A percentile compares a stretch with the other conserved stretches of the same genome.
Conservation (phyloP, 1,140 invertebrate species). For the Drosophila lini region DNA sequence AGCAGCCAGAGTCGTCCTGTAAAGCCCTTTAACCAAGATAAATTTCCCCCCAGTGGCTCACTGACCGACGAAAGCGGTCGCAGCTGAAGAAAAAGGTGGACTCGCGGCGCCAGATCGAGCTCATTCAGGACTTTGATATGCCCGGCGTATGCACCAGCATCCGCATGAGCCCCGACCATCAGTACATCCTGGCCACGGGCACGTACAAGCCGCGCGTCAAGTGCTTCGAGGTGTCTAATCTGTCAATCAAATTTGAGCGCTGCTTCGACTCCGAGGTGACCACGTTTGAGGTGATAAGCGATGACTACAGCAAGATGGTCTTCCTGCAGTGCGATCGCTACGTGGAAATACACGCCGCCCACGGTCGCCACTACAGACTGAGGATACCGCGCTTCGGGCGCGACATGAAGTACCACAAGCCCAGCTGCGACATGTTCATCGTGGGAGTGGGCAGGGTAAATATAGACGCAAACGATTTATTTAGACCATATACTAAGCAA, state of each 20-base stretch:
- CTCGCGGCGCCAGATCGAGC: slow-evolving; percentile 94
- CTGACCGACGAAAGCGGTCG: slow-evolving; percentile 93
- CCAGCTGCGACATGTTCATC: slow-evolving; percentile 96
- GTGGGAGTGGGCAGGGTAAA: slow-evolving; percentile 92
- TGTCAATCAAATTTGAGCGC: slow-evolving; percentile 99
- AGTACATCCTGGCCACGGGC: slow-evolving; percentile 96
- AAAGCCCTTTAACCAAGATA: slow-evolving; percentile 67
- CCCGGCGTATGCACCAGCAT: slow-evolving; percentile 95
- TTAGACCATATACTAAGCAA: neutral
- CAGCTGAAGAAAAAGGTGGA: slow-evolving; percentile 96
- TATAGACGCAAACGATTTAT: neutral
- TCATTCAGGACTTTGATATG: slow-evolving; percentile 99
- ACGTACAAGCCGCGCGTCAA: slow-evolving; percentile 98
- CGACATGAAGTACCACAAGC: slow-evolving; percentile 96
- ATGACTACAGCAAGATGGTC: slow-evolving; percentile 94
- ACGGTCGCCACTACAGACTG: slow-evolving; percentile 95
- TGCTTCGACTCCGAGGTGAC: slow-evolving; percentile 98
- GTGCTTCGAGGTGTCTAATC: slow-evolving; percentile 98
- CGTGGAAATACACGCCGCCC: slow-evolving; percentile 97
- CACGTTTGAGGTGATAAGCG: slow-evolving; percentile 93
- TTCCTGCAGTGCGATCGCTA: slow-evolving; percentile 94
- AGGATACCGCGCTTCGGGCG: slow-evolving; percentile 97
- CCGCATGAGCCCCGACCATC: slow-evolving; percentile 94
- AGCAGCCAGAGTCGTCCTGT: neutral
- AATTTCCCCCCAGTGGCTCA: slow-evolving; percentile 91